Base-by-base conservation (phyloP, 1,140 invertebrate genomes). In the Choristoneura fumiferana region DNA sequence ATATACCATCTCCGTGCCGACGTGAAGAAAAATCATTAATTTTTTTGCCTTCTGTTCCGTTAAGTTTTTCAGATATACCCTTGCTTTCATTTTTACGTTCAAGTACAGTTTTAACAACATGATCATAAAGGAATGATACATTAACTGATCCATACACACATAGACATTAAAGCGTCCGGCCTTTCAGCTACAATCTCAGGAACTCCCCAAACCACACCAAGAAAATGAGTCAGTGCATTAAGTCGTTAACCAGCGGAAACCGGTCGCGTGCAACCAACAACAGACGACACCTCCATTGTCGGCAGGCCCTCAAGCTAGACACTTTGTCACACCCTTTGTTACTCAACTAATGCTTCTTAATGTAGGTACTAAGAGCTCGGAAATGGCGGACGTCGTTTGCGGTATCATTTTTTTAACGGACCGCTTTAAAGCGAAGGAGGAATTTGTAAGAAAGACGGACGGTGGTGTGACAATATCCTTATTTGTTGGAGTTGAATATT, bases 241-340 rank as follows among this genome's bases (percentile, higher is more conserved):
- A 72, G 70, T 72, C 70, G 70, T 72, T 69, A 69, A 62, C 39
- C 54, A 17, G 49, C 58, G 67, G 58, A 65, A 71, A 68, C 56
- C 64, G 62, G 58, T 64, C 61, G 57, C 61, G 59, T 62, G 53
- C 61, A 17, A 29, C 60, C 39, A 57, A 69, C 68, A 67, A 71
- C 66, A 62, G 61, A 34, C 60, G 49, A 59, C 62, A 63, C 56
- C 54, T 58, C 59, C 54, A 66, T 71, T 68, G 68, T 65, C 15
- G 35, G 37, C 56, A 60, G 35, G 61, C 63, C 59, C 40, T 57
- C 37, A 63, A 62, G 61, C 61, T 67, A 70, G 67, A 61, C 67
- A 73, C 71, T 75, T 73, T 75, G 72, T 73, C 72, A 72, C 62
- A 64, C 62, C 67, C 67, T 75, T 75, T 75, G 68, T 73, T 69